Percentiles rank a stretch among this genome's conserved stretches.
Evolutionary conservation across 2,113 vertebrate genomes (phyloP).

Genomic region (Hirundichthys speculiger): DNA sequence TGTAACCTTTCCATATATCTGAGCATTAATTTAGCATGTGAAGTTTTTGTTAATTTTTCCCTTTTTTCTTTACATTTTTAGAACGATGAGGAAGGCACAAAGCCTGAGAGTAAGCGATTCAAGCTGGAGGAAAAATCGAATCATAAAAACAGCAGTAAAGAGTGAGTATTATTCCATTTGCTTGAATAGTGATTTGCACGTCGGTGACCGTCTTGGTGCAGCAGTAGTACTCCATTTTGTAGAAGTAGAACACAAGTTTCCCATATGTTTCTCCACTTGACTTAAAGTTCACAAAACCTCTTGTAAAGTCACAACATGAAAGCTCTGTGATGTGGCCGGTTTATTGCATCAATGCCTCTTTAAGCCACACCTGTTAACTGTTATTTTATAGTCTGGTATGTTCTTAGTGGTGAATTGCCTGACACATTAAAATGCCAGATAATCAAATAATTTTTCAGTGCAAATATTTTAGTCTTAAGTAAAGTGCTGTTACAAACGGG

Average conservation of each 20-base stretch:
- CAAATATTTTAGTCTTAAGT: background rate
- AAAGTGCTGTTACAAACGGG: background rate
- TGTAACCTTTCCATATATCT: background rate
- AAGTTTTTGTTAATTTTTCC: background rate
- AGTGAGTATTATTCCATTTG: constrained; percentile 82
- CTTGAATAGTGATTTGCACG: constrained; percentile 10
- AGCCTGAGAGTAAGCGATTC: constrained; percentile 90
- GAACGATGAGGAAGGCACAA: constrained; percentile 90
- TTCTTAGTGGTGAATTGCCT: background rate
- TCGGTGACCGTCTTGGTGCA: background rate
- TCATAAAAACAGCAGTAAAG: constrained; percentile 92
- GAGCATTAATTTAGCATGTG: background rate
- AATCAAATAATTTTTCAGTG: background rate
- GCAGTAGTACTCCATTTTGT: constrained; percentile 17
- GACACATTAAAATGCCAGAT: constrained; percentile 20
- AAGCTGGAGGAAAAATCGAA: constrained; percentile 92
- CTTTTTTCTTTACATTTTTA: constrained; percentile 47
- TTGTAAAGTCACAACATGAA: background rate
- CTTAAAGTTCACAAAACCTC: constrained; percentile 4
- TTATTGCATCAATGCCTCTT: constrained; percentile 10
- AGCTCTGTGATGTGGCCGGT: background rate
- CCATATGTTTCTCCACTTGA: background rate
- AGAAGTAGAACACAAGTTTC: background rate
- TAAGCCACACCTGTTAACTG: constrained; percentile 12
- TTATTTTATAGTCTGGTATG: background rate